These are phyloP conservation scores for Marasmarcha lunaedactyla DNA, from an alignment of 2,888 invertebrate genomes.

Conservation along the genomic window DNA sequence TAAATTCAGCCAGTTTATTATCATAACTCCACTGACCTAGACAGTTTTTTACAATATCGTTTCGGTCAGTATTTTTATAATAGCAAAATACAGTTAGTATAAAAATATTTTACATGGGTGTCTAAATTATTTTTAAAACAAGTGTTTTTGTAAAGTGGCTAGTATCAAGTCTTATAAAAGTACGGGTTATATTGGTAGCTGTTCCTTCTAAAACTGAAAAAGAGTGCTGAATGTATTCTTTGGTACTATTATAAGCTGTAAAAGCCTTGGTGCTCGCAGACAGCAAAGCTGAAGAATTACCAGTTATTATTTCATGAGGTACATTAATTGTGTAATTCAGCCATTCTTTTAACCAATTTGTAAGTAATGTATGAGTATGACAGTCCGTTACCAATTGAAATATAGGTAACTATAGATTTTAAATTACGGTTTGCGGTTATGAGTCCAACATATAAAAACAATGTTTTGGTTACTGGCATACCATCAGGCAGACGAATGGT, in stretches of 20 bases:
- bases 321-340: background rate
- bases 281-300: conserved; percentile 4
- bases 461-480: conserved; percentile 1
- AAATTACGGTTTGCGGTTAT: conserved; percentile 3
- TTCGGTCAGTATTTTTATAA: conserved; percentile 1
- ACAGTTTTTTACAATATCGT: background rate
- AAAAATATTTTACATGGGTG: background rate
- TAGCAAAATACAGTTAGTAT: conserved; percentile 4
- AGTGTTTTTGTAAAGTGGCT: conserved; percentile 2
- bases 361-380: conserved; percentile 3
- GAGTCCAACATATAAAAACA: conserved; percentile 5
- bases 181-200: background rate
- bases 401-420: conserved; percentile 3
- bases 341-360: conserved; percentile 4
- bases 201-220: conserved; percentile 4
- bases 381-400: conserved; percentile 4
- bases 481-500: conserved; percentile 2
- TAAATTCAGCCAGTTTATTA: background rate
- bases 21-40: background rate
- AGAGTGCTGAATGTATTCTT: conserved; percentile 1
- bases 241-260: background rate
- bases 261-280: background rate
- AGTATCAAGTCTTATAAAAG: too few relatives aligned
- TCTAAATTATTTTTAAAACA: background rate
- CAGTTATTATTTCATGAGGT: conserved; percentile 1